These are phyloP conservation scores for Drepana arcuata DNA, from an alignment of 1,140 invertebrate species.

Conservation along the genomic window DNA sequence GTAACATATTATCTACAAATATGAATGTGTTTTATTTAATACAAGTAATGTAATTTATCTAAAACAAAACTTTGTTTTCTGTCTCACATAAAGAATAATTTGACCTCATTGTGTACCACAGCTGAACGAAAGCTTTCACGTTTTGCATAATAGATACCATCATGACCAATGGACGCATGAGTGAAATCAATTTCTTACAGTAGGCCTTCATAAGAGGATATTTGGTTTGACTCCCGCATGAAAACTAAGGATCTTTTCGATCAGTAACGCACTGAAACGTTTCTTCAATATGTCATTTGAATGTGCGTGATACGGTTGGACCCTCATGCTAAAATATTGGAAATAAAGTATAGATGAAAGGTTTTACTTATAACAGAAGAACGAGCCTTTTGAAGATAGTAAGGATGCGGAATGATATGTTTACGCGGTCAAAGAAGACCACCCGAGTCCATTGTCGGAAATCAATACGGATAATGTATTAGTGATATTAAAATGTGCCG, in stretches of 20 bases:
- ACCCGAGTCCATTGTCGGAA: slow-evolving; percentile 36
- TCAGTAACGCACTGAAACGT: slow-evolving; percentile 50
- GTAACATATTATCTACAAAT: too few species aligned
- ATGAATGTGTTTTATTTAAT: too few species aligned
- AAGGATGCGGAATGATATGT: slow-evolving; percentile 34
- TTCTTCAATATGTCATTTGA: slow-evolving; percentile 62
- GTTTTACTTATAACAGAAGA: slow-evolving; percentile 54
- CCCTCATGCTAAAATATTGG: slow-evolving; percentile 54
- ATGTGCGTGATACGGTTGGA: slow-evolving; percentile 50
- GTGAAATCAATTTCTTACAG: slow-evolving; percentile 42
- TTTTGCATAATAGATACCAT: slow-evolving; percentile 7
- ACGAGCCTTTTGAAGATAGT: slow-evolving; percentile 29
- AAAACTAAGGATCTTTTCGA: slow-evolving; percentile 44
- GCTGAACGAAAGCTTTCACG: neutral
- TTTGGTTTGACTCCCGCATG: slow-evolving; percentile 45
- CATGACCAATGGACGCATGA: slow-evolving; percentile 2
- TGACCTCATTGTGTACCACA: too few species aligned
- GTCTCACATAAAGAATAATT: too few species aligned
- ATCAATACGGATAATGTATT: slow-evolving; percentile 61
- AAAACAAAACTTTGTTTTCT: too few species aligned
- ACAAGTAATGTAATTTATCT: too few species aligned
- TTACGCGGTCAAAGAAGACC: slow-evolving; percentile 42
- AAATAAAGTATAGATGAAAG: slow-evolving; percentile 65
- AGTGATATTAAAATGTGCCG: slow-evolving; percentile 57
- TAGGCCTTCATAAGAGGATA: slow-evolving; percentile 35